Conservation (phyloP, 1,140 invertebrate species). For the Danaus melanippus region DNA sequence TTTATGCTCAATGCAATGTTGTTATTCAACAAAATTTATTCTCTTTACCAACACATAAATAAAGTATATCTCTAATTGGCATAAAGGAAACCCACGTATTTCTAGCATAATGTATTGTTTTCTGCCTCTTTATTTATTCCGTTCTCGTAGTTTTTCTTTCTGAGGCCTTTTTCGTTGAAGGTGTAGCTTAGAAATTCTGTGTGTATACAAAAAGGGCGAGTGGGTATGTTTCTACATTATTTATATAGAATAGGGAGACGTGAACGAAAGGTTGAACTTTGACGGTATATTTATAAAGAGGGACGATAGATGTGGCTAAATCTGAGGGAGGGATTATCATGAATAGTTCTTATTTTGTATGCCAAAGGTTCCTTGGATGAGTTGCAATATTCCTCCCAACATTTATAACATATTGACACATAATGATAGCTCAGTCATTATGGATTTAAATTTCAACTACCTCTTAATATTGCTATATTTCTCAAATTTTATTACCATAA, state of each 20-base stretch:
- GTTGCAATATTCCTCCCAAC: no score
- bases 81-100: conserved; percentile 16
- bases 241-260: conserved; percentile 17
- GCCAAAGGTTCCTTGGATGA: no score
- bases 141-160: conserved; percentile 30
- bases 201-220: conserved; percentile 20
- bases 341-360: no score
- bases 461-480: no score
- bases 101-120: conserved; percentile 34
- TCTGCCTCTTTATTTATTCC: conserved; percentile 43
- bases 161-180: conserved; percentile 27
- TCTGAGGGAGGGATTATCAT: conserved; percentile 2
- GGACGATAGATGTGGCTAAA: conserved; percentile 8
- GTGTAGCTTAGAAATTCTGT: conserved; percentile 29
- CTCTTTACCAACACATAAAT: conserved; percentile 5
- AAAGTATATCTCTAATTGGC: conserved; percentile 20
- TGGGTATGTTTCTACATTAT: conserved; percentile 26
- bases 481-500: no score
- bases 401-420: no score
- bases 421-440: no score
- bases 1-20: no score
- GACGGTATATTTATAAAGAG: conserved; percentile 12
- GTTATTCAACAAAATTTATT: no score
- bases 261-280: conserved; percentile 10
- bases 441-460: no score